Evolutionary conservation across 2,888 invertebrate species (phyloP).

Genomic region (Agonopterix arenella): DNA sequence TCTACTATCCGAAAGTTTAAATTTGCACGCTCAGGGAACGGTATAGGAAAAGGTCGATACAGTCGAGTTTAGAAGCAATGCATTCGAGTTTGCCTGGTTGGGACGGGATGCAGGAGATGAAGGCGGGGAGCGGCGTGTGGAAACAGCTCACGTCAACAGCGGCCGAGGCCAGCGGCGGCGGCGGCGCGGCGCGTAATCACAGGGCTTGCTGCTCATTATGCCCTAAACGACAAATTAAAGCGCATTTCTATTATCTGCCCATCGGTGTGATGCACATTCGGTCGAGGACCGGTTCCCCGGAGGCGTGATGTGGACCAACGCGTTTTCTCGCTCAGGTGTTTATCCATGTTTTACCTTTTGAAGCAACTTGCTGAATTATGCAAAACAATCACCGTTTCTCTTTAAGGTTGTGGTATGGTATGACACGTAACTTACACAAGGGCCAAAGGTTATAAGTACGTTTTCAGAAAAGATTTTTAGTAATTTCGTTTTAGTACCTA

Average conservation of each 20-base stretch:
- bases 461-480: no score
- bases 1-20: slow-evolving; percentile 15
- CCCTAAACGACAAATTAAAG: slow-evolving; percentile 77
- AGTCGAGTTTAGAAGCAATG: slow-evolving; percentile 32
- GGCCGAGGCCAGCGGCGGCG: slow-evolving; percentile 70
- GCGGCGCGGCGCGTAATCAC: slow-evolving; percentile 75
- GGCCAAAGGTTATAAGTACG: no score
- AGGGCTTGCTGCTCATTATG: slow-evolving; percentile 73
- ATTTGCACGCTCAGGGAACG: background rate
- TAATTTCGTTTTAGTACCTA: no score
- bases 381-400: slow-evolving; percentile 29
- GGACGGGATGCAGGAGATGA: slow-evolving; percentile 17
- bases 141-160: slow-evolving; percentile 72
- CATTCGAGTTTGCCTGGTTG: slow-evolving; percentile 40
- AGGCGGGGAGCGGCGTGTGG: slow-evolving; percentile 40
- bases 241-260: slow-evolving; percentile 74
- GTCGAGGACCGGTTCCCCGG: slow-evolving; percentile 46
- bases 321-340: slow-evolving; percentile 32
- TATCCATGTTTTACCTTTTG: slow-evolving; percentile 23
- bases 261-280: slow-evolving; percentile 54
- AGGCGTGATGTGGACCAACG: slow-evolving; percentile 29
- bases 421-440: no score
- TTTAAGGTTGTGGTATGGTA: slow-evolving; percentile 8
- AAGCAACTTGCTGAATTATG: slow-evolving; percentile 39
- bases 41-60: slow-evolving; percentile 2